Evolutionary conservation across 2,888 invertebrate genomes (phyloP), one percentile per base, ranked within the genome.

Genomic region (Mimachlamys varia): DNA sequence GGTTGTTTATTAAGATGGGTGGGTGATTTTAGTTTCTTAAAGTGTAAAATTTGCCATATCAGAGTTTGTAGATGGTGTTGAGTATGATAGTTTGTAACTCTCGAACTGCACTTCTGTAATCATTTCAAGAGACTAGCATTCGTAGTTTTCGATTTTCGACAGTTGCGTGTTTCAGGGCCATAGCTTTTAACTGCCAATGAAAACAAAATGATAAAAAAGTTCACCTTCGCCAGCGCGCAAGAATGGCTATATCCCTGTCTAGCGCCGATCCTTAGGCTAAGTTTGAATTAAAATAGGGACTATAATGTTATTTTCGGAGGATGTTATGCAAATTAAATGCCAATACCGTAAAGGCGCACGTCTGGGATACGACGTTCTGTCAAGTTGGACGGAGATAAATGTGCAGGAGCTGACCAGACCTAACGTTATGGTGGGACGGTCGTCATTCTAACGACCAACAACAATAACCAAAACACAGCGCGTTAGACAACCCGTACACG

Each of bases 141-240:
- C 76, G 76, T 76, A 76, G 76, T 76, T 76, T 33, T 76, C 33
- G 27, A 76, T 76, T 76, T 76, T 76, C 27, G 76, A 76, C 76
- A 13, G 12, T 76, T 33, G 76, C 76, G 76, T 76, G 76, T 33
- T 33, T 33, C 33, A 15, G 76, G 15, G 76, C 33, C 27, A 76
- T 76, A 33, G 17, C 76, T 76, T 33, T 76, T 33, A 76, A 76
- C 12, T 12, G 76, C 76, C 33, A 33, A 76, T 33, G 76, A 76
- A 27, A 76, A 76, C 76, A 76, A 76, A 76, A 76, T 76, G 27
- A 27, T 76, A 76, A 76, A 76, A n/a, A 76, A 76, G 33, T 33
- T 76, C 76, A 76, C 4, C 76, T 76, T 76, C 33, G 13, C 33
- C 76, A 27, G 76, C 12, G 33, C 15, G 76, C 33, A 13, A 10